These are phyloP conservation scores for Xestia sexstrigata DNA, from an alignment of 2,888 invertebrate species.

Conservation along the genomic window DNA sequence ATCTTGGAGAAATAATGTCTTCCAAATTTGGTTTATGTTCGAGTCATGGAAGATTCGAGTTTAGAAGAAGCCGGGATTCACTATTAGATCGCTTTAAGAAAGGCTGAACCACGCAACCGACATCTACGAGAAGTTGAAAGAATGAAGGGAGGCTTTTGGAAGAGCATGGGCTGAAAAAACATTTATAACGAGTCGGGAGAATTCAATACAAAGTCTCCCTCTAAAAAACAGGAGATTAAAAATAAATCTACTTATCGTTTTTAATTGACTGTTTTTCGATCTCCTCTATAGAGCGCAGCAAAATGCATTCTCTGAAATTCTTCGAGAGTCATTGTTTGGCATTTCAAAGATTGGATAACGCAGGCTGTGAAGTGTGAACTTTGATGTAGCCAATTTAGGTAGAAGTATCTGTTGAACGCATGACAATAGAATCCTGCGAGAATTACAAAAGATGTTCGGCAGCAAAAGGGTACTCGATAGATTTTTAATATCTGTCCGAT, in stretches of 20 bases:
- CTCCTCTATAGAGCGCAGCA: background rate
- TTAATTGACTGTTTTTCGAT: background rate
- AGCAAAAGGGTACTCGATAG: background rate
- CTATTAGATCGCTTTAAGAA: background rate
- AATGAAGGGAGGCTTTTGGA: background rate
- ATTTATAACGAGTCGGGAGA: background rate
- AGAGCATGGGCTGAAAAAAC: background rate
- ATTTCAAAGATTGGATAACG: conserved; percentile 11
- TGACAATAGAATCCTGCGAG: background rate
- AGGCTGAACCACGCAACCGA: background rate
- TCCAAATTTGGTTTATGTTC: conserved; percentile 22
- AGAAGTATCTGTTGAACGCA: conserved; percentile 2
- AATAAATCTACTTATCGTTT: no score
- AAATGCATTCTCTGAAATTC: conserved; percentile 27
- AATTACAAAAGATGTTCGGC: background rate
- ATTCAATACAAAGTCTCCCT: background rate
- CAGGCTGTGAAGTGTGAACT: background rate
- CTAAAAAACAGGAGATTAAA: no score
- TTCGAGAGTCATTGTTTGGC: conserved; percentile 16
- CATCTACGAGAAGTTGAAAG: background rate
- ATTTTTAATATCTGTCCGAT: background rate
- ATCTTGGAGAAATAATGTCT: conserved; percentile 29
- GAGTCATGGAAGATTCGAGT: background rate
- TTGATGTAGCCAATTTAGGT: conserved; percentile 3
- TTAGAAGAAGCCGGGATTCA: background rate